A percentile compares a stretch with the other conserved stretches of the same genome.
Evolutionary conservation across 2,113 vertebrate genomes (phyloP).

Genomic region (Lethenteron camtschaticum): DNA sequence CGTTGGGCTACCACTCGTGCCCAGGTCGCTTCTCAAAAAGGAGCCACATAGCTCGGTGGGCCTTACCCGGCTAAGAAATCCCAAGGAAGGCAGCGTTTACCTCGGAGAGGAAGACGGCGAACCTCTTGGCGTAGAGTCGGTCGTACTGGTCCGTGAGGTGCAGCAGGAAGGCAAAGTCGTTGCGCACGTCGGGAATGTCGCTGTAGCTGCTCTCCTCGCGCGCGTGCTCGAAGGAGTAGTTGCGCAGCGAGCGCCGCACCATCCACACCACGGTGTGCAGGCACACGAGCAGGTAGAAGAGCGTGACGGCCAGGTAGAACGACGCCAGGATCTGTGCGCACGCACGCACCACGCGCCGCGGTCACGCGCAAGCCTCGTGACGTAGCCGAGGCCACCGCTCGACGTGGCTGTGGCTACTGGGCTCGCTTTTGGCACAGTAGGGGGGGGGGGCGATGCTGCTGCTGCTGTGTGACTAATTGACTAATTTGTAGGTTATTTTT

Average conservation of each 20-base stretch:
- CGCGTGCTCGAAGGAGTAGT: neutral
- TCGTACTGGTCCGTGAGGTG: conserved; percentile 68
- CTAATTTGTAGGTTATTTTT: no score
- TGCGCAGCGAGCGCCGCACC: neutral
- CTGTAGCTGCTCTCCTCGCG: conserved; percentile 8
- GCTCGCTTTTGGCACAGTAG: no score
- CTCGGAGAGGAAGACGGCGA: conserved; percentile 61
- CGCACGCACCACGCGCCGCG: no score
- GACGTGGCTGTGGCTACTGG: no score
- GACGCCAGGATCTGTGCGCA: neutral
- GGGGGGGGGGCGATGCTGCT: no score
- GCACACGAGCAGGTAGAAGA: neutral
- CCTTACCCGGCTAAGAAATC: neutral
- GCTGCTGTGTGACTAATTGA: no score
- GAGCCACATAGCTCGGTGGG: no score
- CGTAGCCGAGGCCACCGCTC: no score
- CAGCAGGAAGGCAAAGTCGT: conserved; percentile 67
- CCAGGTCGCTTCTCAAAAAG: no score
- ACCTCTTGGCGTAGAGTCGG: conserved; percentile 50
- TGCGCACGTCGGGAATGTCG: conserved; percentile 60
- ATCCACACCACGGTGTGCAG: neutral
- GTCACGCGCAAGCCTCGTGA: no score
- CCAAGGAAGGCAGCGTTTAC: neutral
- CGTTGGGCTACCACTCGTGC: no score
- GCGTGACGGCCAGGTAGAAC: neutral